Conservation (phyloP, 1,140 invertebrate species). For the Aphis craccivora region DNA sequence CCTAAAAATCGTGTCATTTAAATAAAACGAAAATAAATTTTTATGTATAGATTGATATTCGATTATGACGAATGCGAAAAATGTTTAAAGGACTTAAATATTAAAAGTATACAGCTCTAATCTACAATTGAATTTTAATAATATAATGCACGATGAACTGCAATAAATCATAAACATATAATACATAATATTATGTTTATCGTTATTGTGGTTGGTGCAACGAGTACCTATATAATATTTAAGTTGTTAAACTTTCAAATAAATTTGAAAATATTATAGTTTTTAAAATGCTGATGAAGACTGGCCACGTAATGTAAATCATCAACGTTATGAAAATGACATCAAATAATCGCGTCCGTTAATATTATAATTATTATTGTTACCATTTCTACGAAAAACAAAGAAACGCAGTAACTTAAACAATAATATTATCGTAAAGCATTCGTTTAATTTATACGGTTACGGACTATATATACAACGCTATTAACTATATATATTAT, state of each 20-base stretch:
- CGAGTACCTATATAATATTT: neutral
- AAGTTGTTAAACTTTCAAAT: neutral
- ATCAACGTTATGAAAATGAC: neutral
- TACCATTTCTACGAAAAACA: neutral
- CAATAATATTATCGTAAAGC: neutral
- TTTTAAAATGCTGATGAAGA: neutral
- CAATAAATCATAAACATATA: neutral
- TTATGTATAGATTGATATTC: neutral
- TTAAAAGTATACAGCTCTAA: neutral
- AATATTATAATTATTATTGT: neutral
- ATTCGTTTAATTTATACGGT: conserved; percentile 1
- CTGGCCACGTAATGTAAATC: neutral
- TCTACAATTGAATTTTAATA: neutral
- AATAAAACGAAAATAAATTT: neutral
- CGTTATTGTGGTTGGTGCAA: neutral
- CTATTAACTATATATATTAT: neutral
- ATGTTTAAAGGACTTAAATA: neutral
- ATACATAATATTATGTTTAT: neutral
- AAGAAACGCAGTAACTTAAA: neutral
- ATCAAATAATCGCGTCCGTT: neutral
- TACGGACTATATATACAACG: neutral
- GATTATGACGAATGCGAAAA: neutral
- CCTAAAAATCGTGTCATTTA: too few species aligned
- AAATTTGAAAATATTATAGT: neutral
- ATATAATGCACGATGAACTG: neutral